Evolutionary conservation across 2,888 invertebrate genomes (phyloP), one percentile per base, ranked within the genome.

Genomic region (Drosophila histrio): DNA sequence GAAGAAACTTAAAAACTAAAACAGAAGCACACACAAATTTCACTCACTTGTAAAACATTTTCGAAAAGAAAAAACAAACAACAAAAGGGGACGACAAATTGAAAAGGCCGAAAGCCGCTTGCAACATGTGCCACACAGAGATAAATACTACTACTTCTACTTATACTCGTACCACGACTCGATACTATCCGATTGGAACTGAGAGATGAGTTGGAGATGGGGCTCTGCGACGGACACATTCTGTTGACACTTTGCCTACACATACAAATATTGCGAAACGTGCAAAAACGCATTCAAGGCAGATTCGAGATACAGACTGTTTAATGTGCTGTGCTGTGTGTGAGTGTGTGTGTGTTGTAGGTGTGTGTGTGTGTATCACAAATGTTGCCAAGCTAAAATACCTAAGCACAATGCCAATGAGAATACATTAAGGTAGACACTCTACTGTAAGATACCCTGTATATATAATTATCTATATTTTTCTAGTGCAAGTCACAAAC

Each of bases 31-130:
- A 44, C 52, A 46, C 26, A 87, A 66, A 78, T 80, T 77, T 88
- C 67, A 80, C 72, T 88, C 74, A 80, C 69, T 87, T 83, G 84
- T 79, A 65, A 78, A 88, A 77, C 79, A 88, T 84, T 77, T 79
- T 66, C 68, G 49, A 66, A 50, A 57, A 44, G 56, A 52, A 22
- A 15, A 5, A 50, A 46, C 15, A 52, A 19, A 36, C 26, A 17
- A 65, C 64, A 62, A 63, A 65, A 54, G 36, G 28, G 22, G 38
- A 39, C 71, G 66, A 81, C 85, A 84, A 82, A 79, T 79, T 81
- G 66, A 67, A 67, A 54, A 68, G 30, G 52, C 62, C 50, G 44
- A 66, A 86, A 64, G 58, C 69, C 52, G 58, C 50, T 73, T 76
- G 77, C 72, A 44, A 76, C 77, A 63, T 63, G 54, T 47, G 54